Percentiles rank a stretch among this genome's conserved stretches.
Conservation (phyloP, 2,113 vertebrate genomes). For the Scophthalmus maximus region DNA sequence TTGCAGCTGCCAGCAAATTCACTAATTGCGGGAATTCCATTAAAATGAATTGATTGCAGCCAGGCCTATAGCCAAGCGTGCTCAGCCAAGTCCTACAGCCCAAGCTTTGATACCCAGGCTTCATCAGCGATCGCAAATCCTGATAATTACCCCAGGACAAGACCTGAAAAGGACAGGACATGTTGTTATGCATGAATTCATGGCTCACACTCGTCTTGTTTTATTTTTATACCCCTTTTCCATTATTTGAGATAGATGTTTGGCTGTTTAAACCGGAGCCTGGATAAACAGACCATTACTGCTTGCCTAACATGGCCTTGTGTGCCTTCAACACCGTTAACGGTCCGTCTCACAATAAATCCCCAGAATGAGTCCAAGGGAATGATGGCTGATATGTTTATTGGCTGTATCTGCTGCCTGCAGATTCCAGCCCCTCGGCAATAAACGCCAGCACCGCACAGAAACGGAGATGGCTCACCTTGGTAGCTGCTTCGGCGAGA, state of each 20-base stretch:
- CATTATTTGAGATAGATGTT: constrained; percentile 66
- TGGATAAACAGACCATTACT: constrained; percentile 74
- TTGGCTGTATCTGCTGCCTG: constrained; percentile 79
- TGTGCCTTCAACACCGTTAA: constrained; percentile 59
- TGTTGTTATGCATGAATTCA: constrained; percentile 50
- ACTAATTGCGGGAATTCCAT: neutral
- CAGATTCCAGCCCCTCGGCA: constrained; percentile 72
- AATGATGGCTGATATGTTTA: constrained; percentile 79
- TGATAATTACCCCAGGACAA: constrained; percentile 19
- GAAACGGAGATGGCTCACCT: constrained; percentile 44
- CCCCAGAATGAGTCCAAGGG: constrained; percentile 54
- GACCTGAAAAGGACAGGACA: constrained; percentile 55
- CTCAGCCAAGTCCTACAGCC: neutral
- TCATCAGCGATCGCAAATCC: neutral
- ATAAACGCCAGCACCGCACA: constrained; percentile 72
- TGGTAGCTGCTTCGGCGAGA: constrained; percentile 31
- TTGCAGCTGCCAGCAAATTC: neutral
- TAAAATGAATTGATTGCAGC: neutral
- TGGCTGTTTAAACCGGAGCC: constrained; percentile 63
- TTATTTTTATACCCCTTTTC: constrained; percentile 52
- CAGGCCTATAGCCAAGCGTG: neutral
- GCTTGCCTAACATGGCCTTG: constrained; percentile 61
- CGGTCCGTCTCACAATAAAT: constrained; percentile 70
- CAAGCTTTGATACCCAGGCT: neutral
- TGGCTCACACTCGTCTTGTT: constrained; percentile 37